Base-by-base conservation (phyloP, 2,797 vertebrate genomes). In the Coregonus sp. region DNA sequence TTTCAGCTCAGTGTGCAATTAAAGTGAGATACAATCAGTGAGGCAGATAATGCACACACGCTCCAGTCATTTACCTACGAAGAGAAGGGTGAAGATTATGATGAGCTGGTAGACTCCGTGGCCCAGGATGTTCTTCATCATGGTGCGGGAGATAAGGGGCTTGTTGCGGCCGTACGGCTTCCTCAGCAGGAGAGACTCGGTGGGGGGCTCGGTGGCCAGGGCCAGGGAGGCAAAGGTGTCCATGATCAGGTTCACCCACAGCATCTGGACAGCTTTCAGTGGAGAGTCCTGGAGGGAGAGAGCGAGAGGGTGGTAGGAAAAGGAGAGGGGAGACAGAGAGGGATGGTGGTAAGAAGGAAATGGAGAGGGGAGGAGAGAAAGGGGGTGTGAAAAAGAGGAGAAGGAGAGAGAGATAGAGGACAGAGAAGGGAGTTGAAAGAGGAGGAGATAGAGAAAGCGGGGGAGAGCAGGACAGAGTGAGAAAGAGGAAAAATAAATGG, bases 161-260 rank as follows among this genome's bases (percentile, higher is more conserved):
- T 99, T 99, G 91, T 99, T 99, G 90, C 98, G 96, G 81, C 98
- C 98, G 25, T 99, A 99, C 65, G 98, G 98, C 90, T 96, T 98
- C 87, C 98, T 92, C 74, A 99, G 93, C 88, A 99, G 94, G 82
- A 99, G 95, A 50, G 98, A 93, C 89, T 99, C 97, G 2, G 97
- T 99, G 70, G 98, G 98, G 63, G 98, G 98, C 89, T 99, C 98
- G 1, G 98, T 99, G 87, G 98, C 98, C 94, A 99, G 92, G 78
- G 50, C 50, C 20, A 99, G 95, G 7, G 98, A 99, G 74, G 98
- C 98, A 76, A 99, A 96, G 0, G 98, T 99, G 90, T 99, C 98
- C 98, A 99, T 99, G 83, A 99, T 99, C 85, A 99, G 96, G 92
- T 99, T 99, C 82, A 99, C 98, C 98, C 98, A 99, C 52, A 99